These are phyloP conservation scores for Chouioia cunea DNA, from an alignment of 2,888 invertebrate genomes.

Conservation along the genomic window DNA sequence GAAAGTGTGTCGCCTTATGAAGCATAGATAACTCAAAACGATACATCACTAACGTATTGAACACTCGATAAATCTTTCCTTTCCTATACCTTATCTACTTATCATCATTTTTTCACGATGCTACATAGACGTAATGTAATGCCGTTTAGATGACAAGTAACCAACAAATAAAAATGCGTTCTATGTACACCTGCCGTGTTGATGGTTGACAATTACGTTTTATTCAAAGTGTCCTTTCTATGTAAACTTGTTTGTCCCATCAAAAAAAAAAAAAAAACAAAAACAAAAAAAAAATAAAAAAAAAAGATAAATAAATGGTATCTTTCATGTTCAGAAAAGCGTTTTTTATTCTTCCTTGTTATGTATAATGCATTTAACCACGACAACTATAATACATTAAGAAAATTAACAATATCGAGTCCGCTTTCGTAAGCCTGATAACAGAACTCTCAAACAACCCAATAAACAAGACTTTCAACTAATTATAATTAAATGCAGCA, in stretches of 20 bases:
- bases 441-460: too few relatives aligned
- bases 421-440: too few relatives aligned
- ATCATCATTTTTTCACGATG: constrained; percentile 52
- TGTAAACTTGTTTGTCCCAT: constrained; percentile 66
- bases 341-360: too few relatives aligned
- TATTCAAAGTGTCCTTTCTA: constrained; percentile 67
- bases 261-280: constrained; percentile 57
- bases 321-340: constrained; percentile 62
- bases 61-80: constrained; percentile 46
- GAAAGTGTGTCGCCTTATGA: constrained; percentile 21
- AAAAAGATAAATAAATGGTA: constrained; percentile 62
- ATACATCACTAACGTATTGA: constrained; percentile 12
- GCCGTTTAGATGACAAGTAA: constrained; percentile 45
- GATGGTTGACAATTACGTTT: constrained; percentile 62
- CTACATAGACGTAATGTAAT: constrained; percentile 50
- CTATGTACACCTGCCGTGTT: constrained; percentile 58
- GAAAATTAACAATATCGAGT: too few relatives aligned
- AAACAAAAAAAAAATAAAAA: constrained; percentile 60
- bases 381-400: too few relatives aligned
- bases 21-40: not conserved
- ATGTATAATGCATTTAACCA: too few relatives aligned
- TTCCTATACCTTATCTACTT: constrained; percentile 45
- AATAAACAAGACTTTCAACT: too few relatives aligned
- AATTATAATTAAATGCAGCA: too few relatives aligned
- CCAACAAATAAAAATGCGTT: constrained; percentile 54